Evolutionary conservation across 2,113 vertebrate genomes (phyloP), one percentile per base, ranked within the genome.

Genomic region (Spea bombifrons): DNA sequence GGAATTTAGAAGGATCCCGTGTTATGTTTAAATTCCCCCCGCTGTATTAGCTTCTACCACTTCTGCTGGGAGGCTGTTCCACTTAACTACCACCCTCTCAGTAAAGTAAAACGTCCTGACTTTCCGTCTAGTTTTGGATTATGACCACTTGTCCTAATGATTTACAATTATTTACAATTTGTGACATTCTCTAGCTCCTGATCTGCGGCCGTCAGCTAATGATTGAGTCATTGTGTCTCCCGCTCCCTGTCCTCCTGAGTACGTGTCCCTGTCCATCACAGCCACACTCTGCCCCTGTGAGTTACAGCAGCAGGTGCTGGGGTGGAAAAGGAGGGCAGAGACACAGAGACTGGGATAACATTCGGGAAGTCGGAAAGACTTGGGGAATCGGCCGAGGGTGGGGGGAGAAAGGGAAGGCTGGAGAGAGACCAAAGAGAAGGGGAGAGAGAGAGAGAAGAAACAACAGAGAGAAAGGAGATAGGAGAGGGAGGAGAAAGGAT

Each of bases 371-470:
- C 71, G 66, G 73, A 70, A 73, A 82, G 85, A 76, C 80, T 43
- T 50, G 48, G 48, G 67, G 67, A 48, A 16, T 46, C 17, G 47
- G 17, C 17, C 17, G 47, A 70, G 67, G 15, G 5, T 7, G 46
- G 17, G 13, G 47, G 67, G 47, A 15, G 46, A 15, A 8, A 5
- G 47, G 67, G 47, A 15, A 15, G 67, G 16, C 8, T 44, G 46
- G 63, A 67, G 67, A 77, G 66, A 61, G 64, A 57, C 63, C 73
- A 46, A 84, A 57, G 75, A 83, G 81, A 77, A 75, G 82, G 77
- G 78, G 77, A 82, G 57, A 75, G 59, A 73, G 82, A 77, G 75
- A 82, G 77, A 79, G 79, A 81, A 49, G 71, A 55, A 73, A 63
- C 13, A 13, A 59, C 59, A 72, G 59, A 69, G 9, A 17, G 5